Evolutionary conservation across 2,888 invertebrate species (phyloP), one percentile per base, ranked within the genome.

Genomic region (Drosophila antonietae): DNA sequence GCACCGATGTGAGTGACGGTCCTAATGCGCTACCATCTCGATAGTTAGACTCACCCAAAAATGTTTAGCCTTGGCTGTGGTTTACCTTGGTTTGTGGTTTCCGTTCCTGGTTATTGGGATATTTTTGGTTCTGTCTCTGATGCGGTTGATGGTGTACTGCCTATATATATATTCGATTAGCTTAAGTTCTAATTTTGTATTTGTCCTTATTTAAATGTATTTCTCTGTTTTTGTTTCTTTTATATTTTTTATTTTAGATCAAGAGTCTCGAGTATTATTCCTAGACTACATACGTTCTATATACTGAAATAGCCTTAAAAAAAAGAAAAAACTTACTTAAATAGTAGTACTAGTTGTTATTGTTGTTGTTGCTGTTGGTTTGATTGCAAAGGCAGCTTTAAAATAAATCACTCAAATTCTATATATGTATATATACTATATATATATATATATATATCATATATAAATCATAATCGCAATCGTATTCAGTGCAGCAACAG

Each of bases 161-260:
- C 46, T 51, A 52, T 51, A 15, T 46, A 15, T 3, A 28, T 18
- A 18, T 43, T 18, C 10, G 43, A 10, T 44, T 33, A 51, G 51
- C 5, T 14, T 53, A 37, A 39, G 37, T 37, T 37, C 9, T 52
- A 31, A 12, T 39, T 15, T 35, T 70, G 67, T 58, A 56, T 15
- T 31, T 56, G 58, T 69, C 46, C 39, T 65, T 65, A 56, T 70
- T 63, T 49, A 71, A 53, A 56, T 28, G 46, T 62, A 47, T 75
- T 62, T 72, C 62, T 66, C 39, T 68, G 59, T 68, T 68, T 52
- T 64, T 72, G 64, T 73, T 59, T 66, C 46, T 68, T 74, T 80
- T 81, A 69, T 71, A 49, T 65, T 66, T 90, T 66, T 91, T 86
- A 81, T 92, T 92, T 85, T 92, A 92, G 92, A 91, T 91, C 84